phyloP scores from a whole-genome alignment of 2,888 invertebrate species.

The Temnothorax ravouxi region DNA sequence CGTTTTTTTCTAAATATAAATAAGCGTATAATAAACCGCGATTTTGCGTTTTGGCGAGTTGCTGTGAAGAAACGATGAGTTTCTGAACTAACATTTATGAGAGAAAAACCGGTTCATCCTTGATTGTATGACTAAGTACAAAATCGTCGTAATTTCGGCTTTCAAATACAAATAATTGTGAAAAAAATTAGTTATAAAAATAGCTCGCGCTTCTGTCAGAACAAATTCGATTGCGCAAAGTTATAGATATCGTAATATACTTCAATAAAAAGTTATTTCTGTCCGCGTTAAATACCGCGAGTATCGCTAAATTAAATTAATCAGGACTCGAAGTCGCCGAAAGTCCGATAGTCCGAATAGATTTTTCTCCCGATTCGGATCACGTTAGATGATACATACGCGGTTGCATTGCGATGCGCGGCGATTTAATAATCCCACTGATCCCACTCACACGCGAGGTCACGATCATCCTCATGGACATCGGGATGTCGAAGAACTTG shows the following conservation, averaged over 20 bases:
- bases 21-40: neutral
- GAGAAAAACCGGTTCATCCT: neutral
- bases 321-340: neutral
- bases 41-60: neutral
- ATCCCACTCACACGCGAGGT: conserved; percentile 51
- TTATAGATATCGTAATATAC: neutral
- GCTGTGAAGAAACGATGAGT: neutral
- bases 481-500: neutral
- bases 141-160: neutral
- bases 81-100: neutral
- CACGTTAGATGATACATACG: conserved; percentile 32
- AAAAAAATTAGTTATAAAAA: neutral
- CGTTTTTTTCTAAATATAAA: too few species aligned
- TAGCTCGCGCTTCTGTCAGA: neutral
- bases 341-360: neutral
- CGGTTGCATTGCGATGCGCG: conserved; percentile 26
- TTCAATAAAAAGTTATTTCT: neutral
- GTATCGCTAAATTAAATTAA: neutral
- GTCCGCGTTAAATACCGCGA: neutral
- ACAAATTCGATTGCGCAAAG: neutral
- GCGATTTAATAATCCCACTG: neutral
- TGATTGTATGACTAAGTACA: neutral
- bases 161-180: neutral
- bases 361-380: neutral
- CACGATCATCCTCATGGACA: conserved; percentile 55